phyloP scores from a whole-genome alignment of 2,113 vertebrate genomes.

The Nestor notabilis region DNA sequence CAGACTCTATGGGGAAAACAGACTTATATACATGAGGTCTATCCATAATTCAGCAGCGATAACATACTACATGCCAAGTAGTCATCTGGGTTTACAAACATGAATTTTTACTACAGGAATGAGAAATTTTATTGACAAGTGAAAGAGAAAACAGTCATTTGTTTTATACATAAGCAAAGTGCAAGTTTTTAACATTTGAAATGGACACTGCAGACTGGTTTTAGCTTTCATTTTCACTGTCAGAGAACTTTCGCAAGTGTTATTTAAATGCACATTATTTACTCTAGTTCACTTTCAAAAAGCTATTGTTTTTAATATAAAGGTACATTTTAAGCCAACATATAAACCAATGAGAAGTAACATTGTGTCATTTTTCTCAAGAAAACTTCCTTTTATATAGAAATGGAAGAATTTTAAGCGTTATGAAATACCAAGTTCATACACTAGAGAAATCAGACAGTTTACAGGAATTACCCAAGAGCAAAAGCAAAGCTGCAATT shows the following conservation, averaged over 20 bases:
- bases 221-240: constrained; percentile 7
- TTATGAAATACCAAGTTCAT: neutral
- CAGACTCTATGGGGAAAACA: neutral
- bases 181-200: constrained; percentile 14
- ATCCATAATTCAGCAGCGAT: neutral
- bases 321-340: neutral
- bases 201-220: neutral
- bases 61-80: neutral
- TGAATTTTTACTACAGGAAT: neutral
- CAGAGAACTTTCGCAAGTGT: neutral
- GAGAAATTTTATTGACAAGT: neutral
- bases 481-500: neutral
- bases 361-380: neutral
- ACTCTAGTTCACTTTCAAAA: neutral
- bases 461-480: accelerated
- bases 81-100: neutral
- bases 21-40: neutral
- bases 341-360: neutral
- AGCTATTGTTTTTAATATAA: neutral
- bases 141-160: neutral
- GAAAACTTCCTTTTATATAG: neutral
- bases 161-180: neutral
- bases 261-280: neutral
- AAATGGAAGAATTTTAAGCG: neutral
- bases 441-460: neutral